phyloP scores from a whole-genome alignment of 2,888 invertebrate species.

The Rhorus exstirpatorius region DNA sequence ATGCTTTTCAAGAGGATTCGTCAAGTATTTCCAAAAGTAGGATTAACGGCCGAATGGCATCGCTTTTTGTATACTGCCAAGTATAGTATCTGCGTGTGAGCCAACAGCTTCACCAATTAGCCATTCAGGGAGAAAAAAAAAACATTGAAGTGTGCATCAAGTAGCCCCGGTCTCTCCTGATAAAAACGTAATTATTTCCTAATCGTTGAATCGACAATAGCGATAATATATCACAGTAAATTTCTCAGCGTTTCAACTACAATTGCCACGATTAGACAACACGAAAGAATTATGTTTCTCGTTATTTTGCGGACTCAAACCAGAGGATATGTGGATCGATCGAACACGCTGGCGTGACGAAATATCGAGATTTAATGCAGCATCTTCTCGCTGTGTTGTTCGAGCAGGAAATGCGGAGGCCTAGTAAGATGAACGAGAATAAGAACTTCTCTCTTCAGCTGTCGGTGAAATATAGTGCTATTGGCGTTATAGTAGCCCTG shows the following conservation, averaged over 20 bases:
- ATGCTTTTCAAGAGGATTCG: too few relatives aligned
- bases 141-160: too few relatives aligned
- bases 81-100: too few relatives aligned
- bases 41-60: too few relatives aligned
- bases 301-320: neutral
- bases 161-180: neutral
- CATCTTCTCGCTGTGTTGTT: constrained; percentile 50
- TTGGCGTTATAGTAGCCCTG: constrained; percentile 57
- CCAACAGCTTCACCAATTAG: too few relatives aligned
- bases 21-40: too few relatives aligned
- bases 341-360: constrained; percentile 48
- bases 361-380: constrained; percentile 55
- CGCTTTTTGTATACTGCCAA: too few relatives aligned
- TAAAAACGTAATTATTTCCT: constrained; percentile 24
- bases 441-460: constrained; percentile 40
- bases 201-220: constrained; percentile 15
- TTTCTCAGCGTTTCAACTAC: constrained; percentile 1
- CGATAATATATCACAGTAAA: neutral
- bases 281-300: constrained; percentile 18
- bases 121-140: too few relatives aligned
- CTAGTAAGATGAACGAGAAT: constrained; percentile 36
- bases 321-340: constrained; percentile 33
- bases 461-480: constrained; percentile 46
- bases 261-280: constrained; percentile 28
- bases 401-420: constrained; percentile 59